Base-by-base conservation (phyloP, 2,888 invertebrate genomes). In the Callinectes sapidus region DNA sequence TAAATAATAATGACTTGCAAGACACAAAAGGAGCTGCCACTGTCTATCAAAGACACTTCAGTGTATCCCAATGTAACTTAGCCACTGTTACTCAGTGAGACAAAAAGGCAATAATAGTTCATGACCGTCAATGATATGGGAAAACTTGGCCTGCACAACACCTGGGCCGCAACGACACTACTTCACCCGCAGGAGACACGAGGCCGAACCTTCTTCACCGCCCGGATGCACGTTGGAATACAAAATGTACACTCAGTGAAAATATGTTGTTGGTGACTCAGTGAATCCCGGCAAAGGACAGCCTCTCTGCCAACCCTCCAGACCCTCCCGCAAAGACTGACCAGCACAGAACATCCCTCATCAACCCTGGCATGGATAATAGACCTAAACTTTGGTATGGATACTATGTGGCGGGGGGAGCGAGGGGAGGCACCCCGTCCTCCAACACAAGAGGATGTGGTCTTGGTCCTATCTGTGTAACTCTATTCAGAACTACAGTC, bases 311-410 rank as follows among this genome's bases (percentile, higher is more conserved):
- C 48, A 42, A 90, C 77, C 48, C 54, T 81, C 54, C 81, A 55
- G 35, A 61, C 90, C 85, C 85, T n/a, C 32, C 88, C 55, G 88
- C 54, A 54, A 35, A 42, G 55, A 39, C 61, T 54, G 86, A 91
- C 85, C 85, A 86, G 39, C 85, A 91, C 90, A 85, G 48, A 85
- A 35, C 90, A 55, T 61, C 85, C 85, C 85, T 91, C 86, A 86
- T 32, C n/a, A 55, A 85, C 39, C 89, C 87, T 89, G 61, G 61
- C 85, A 85, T 48, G 39, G 87, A 87, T 48, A 85, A 90, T 92
- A 90, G 66, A 90, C 87, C 88, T 92, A 92, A 92, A 90, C 92
- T 92, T 92, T 92, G 92, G 92, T 92, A 92, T 92, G 92, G 92
- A 92, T 55, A 92, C 92, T 92, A 90, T 55, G 87, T 90, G 71